Evolutionary conservation across 1,140 invertebrate genomes (phyloP), one percentile per base, ranked within the genome.

Genomic region (Zeugodacus cucurbitae): DNA sequence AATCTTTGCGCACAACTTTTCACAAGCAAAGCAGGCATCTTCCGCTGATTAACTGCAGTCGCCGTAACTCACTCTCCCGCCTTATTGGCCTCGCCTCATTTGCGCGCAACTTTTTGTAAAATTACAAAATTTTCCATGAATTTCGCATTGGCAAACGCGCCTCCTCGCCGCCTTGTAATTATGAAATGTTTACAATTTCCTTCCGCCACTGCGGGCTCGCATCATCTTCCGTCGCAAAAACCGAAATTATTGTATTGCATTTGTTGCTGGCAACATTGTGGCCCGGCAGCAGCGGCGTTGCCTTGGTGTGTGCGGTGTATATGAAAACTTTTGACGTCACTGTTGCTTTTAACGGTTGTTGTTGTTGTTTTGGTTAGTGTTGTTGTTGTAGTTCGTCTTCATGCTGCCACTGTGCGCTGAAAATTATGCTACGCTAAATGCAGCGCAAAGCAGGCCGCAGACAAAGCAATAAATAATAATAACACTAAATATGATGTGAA

Each of bases 121-220:
- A 82, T 41, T n/a, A 82, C 41, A 48, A 82, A 82, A 48, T 26
- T 82, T 41, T 22, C 20, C 67, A 32, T 10, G 67, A 20, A 48
- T 26, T 82, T 82, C 8, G 41, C 41, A 37, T 8, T 44, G 26
- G n/a, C 41, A 54, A 41, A 29, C 44, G 20, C 70, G 20, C 17
- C 74, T 20, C 8, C 41, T 7, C 29, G 2, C 54, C 54, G 32
- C 32, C 22, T 48, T 10, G 54, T 57, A 87, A 58, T 58, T 87
- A 64, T 58, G 59, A 59, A 87, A 32, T 59, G 58, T 87, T 87
- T 87, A 87, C 86, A 87, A 87, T 59, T 87, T 59, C 86, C 86
- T 87, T 87, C 54, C 32, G 57, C 37, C 59, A 6, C n/a, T 2
- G 64, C 64, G 2, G 14, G 7, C 74, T 8, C 37, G 37, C 20